Conservation (phyloP, 1,140 invertebrate genomes). For the Trichomalopsis sarcophagae region DNA sequence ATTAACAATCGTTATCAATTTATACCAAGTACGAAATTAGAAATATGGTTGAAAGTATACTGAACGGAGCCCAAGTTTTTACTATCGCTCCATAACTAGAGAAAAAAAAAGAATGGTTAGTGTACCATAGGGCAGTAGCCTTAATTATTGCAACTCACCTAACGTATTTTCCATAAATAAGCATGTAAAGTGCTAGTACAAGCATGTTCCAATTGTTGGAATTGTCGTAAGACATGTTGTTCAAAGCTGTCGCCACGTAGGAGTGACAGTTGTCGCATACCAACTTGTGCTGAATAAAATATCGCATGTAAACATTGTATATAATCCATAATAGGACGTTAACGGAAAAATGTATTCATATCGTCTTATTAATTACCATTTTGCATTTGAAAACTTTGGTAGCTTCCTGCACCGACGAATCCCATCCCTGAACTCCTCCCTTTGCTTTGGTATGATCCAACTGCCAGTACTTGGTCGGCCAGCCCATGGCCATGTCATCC, state of each 20-base stretch:
- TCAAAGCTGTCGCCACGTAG: slow-evolving; percentile 95
- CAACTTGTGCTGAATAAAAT: slow-evolving; percentile 90
- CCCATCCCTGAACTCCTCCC: slow-evolving; percentile 88
- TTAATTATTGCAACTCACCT: slow-evolving; percentile 75
- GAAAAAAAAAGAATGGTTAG: slow-evolving; percentile 62
- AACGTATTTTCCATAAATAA: slow-evolving; percentile 89
- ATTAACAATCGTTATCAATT: slow-evolving; percentile 33
- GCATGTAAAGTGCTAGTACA: slow-evolving; percentile 87
- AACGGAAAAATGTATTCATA: background rate
- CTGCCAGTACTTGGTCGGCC: slow-evolving; percentile 93
- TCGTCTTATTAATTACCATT: slow-evolving; percentile 82
- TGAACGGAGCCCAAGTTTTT: slow-evolving; percentile 93
- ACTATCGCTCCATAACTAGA: slow-evolving; percentile 83
- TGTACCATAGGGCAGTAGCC: background rate
- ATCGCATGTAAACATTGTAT: slow-evolving; percentile 32
- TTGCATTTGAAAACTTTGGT: slow-evolving; percentile 94
- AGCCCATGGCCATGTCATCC: slow-evolving; percentile 98
- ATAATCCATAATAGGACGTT: background rate
- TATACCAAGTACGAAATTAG: slow-evolving; percentile 51
- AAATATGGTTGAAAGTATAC: slow-evolving; percentile 74
- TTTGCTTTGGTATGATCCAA: slow-evolving; percentile 83
- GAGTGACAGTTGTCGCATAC: slow-evolving; percentile 99
- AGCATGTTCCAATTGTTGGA: slow-evolving; percentile 94
- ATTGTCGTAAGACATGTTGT: slow-evolving; percentile 91
- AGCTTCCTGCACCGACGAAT: slow-evolving; percentile 89